Conservation (phyloP, 92 coral and sea anemone species). For the Zoanthus solanderi region DNA sequence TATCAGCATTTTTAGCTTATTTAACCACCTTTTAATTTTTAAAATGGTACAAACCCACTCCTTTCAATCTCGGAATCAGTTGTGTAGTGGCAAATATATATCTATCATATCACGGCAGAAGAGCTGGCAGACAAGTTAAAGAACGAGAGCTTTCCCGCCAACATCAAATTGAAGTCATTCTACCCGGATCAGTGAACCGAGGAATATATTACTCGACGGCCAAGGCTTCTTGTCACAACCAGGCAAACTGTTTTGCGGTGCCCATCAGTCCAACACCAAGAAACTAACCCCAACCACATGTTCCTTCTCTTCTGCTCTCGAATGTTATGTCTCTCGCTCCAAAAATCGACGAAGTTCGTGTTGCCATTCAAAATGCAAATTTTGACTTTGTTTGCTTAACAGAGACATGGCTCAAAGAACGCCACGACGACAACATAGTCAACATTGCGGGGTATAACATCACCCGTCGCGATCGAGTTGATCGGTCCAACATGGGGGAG, state of each 20-base stretch:
- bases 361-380: constrained; percentile 59
- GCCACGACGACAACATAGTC: constrained; percentile 67
- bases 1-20: not conserved
- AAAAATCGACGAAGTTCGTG: constrained; percentile 74
- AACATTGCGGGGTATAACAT: constrained; percentile 65
- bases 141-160: not conserved
- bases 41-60: too few species aligned
- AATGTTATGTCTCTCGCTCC: constrained; percentile 13
- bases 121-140: constrained; percentile 51
- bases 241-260: not conserved
- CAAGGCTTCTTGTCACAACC: not conserved
- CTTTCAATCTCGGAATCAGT: constrained; percentile 33
- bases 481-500: constrained; percentile 57
- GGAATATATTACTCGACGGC: constrained; percentile 6
- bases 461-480: constrained; percentile 65
- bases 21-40: not conserved
- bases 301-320: constrained; percentile 55
- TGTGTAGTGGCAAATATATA: not conserved
- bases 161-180: constrained; percentile 4
- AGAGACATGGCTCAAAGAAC: constrained; percentile 76
- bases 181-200: not conserved
- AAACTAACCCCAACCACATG: constrained; percentile 42
- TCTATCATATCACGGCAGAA: constrained; percentile 41
- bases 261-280: constrained; percentile 22
- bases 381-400: constrained; percentile 63